A percentile compares a stretch with the other conserved stretches of the same genome.
phyloP scores from a whole-genome alignment of 1,140 invertebrate species.

The Pseudoatta argentina region DNA sequence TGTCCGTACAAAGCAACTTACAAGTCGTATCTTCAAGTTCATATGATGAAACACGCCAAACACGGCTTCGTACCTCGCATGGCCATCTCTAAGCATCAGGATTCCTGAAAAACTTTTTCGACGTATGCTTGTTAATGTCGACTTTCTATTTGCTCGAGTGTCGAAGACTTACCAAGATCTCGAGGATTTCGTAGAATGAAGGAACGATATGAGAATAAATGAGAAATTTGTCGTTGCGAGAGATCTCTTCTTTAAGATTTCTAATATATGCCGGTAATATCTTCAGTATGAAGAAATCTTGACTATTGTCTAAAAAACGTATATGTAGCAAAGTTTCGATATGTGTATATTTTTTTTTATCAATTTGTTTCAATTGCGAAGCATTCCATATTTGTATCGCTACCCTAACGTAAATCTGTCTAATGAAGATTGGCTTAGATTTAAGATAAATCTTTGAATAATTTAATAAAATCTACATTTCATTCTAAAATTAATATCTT shows the following conservation, averaged over 20 bases:
- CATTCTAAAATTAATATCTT: background rate
- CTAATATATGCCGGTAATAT: background rate
- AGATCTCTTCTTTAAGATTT: background rate
- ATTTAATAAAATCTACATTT: slow-evolving; percentile 46
- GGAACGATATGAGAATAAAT: background rate
- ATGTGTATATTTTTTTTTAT: slow-evolving; percentile 1
- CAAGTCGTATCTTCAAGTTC: slow-evolving; percentile 84
- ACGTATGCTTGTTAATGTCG: background rate
- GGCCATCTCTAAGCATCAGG: slow-evolving; percentile 13
- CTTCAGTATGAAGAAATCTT: slow-evolving; percentile 2
- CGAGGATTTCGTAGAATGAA: background rate
- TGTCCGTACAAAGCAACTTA: slow-evolving; percentile 86
- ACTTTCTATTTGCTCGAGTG: background rate
- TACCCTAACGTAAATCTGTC: background rate
- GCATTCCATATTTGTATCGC: slow-evolving; percentile 46
- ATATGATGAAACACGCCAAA: slow-evolving; percentile 80
- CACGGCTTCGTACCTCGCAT: slow-evolving; percentile 62
- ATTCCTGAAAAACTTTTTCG: slow-evolving; percentile 32
- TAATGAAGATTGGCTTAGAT: background rate
- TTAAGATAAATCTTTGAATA: background rate
- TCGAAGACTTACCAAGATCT: background rate
- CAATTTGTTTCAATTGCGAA: background rate
- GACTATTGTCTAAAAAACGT: background rate
- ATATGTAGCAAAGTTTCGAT: background rate
- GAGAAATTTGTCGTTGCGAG: background rate